Base-by-base conservation (phyloP, 2,888 invertebrate species). In the Andrena praecox region DNA sequence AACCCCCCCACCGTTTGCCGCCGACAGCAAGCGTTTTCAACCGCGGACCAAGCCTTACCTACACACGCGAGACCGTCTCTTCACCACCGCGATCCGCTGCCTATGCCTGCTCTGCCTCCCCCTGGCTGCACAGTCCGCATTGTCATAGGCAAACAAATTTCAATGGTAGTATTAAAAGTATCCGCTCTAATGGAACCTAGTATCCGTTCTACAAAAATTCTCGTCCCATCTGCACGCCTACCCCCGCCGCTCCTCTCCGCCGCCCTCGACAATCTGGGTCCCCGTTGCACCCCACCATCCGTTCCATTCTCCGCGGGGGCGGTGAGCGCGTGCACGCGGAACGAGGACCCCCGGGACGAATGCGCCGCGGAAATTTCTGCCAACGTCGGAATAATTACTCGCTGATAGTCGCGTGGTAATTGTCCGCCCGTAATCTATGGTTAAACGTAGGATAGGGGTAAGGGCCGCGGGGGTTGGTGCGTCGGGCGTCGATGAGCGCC, bases 71-170 rank as follows among this genome's bases (percentile, higher is more conserved):
- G 42, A 76, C 73, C 70, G 48, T 31, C 75, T 82, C 63, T 73
- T 84, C 80, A 62, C 79, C 42, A 29, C 60, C 70, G 82, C 86
- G 77, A 80, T 85, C 72, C 62, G 20, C 75, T 54, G 73, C 64
- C 79, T 76, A 71, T 68, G 66, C 69, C 54, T 56, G 66, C 70
- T 66, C 66, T 69, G 75, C 73, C 85, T 74, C 68, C 73, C 85
- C 74, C 68, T 74, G 82, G 85, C 85, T 90, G 90, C 90, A 85
- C 86, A 90, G 90, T 91, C 90, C 90, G 91, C 92, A 93, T 93
- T 93, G 92, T 92, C 93, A 93, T 93, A 91, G 92, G 93, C 93
- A 94, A 93, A 93, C 93, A 93, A 91, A 92, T 93, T 91, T 91
- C 92, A 92, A 93, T 93, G 91, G 91, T 86, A 90, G 92, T 93